Evolutionary conservation across 2,113 vertebrate species (phyloP).

Genomic region (Harpagus bidentatus): DNA sequence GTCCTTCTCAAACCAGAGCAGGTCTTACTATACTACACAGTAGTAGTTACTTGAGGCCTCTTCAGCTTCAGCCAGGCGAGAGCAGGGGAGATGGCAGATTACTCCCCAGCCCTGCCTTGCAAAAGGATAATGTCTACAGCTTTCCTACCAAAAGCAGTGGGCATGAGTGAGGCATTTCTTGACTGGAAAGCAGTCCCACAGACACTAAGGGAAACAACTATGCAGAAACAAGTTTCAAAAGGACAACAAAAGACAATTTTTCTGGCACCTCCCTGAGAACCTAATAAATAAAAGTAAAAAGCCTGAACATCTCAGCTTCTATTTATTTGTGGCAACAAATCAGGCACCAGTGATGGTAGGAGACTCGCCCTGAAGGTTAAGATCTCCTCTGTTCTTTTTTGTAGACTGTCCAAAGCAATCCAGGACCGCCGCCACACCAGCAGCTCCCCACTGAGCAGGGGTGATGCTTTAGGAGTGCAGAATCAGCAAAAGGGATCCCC

Average conservation of each 20-base stretch:
- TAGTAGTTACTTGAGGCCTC: not conserved
- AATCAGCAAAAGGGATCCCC: conserved; percentile 1
- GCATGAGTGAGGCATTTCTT: not conserved
- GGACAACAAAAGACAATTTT: not conserved
- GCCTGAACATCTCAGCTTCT: not conserved
- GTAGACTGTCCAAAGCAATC: conserved; percentile 36
- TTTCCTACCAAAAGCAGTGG: not conserved
- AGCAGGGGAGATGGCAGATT: not conserved
- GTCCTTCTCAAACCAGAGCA: not conserved
- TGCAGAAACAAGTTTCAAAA: not conserved
- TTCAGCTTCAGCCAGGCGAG: not conserved
- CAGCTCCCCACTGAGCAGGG: not conserved
- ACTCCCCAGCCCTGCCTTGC: not conserved
- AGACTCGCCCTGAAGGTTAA: conserved; percentile 8
- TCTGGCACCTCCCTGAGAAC: not conserved
- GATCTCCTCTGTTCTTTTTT: not conserved
- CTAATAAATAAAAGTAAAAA: conserved; percentile 4
- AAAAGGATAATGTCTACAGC: not conserved
- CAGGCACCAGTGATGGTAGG: not conserved
- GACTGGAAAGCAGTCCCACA: not conserved
- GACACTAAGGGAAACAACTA: not conserved
- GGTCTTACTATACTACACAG: not conserved
- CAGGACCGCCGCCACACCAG: not conserved
- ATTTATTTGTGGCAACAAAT: conserved; percentile 12
- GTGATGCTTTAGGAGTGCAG: not conserved